These are phyloP conservation scores for Iguana delicatissima DNA, from an alignment of 2,797 vertebrate species.

Conservation along the genomic window DNA sequence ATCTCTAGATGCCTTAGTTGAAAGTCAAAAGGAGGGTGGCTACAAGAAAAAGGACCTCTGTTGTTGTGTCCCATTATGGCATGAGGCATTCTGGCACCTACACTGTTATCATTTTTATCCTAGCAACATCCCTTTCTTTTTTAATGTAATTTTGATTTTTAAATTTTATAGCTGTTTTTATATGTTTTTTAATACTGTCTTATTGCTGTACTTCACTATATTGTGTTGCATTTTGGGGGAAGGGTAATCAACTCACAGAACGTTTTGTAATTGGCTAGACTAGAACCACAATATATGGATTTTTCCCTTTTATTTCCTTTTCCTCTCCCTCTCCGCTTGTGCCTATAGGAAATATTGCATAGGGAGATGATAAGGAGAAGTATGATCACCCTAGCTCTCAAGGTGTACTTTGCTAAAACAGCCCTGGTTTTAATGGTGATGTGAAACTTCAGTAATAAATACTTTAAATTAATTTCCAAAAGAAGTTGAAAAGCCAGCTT, in stretches of 20 bases:
- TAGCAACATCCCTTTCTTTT: too few relatives aligned
- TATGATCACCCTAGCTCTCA: background rate
- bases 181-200: background rate
- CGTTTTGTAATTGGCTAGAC: background rate
- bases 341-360: background rate
- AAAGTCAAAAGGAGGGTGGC: background rate
- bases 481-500: constrained; percentile 18
- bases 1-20: background rate
- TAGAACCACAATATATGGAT: background rate
- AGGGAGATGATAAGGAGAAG: background rate
- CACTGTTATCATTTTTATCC: too few relatives aligned
- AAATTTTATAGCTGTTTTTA: background rate
- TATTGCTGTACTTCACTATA: background rate
- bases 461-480: constrained; percentile 25
- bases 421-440: background rate
- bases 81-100: too few relatives aligned
- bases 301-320: background rate
- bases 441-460: constrained; percentile 15
- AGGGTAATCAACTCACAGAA: background rate
- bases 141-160: background rate
- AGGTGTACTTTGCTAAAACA: background rate
- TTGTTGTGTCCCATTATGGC: background rate
- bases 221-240: background rate
- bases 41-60: background rate
- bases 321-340: too few relatives aligned